A percentile compares a stretch with the other conserved stretches of the same genome.
These are phyloP conservation scores for Chascanopsetta lugubris DNA, from an alignment of 2,113 vertebrate species.

Conservation along the genomic window DNA sequence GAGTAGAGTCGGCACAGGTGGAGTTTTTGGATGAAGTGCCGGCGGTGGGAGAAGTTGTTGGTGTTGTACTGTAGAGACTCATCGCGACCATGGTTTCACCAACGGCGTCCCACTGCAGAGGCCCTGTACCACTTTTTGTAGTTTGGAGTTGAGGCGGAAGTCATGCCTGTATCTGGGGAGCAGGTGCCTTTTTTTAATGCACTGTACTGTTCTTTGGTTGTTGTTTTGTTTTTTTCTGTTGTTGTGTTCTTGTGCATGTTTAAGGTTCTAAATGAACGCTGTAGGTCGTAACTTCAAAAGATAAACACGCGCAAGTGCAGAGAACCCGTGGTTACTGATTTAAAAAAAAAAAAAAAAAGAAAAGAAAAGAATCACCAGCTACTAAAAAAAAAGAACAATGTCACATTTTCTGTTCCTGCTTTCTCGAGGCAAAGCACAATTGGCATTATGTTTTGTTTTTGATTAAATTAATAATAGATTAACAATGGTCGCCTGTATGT, in stretches of 20 bases:
- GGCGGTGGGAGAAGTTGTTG: too few species aligned
- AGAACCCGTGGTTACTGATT: constrained; percentile 48
- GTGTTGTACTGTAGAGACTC: constrained; percentile 41
- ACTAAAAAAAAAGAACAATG: constrained; percentile 43
- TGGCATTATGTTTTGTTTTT: constrained; percentile 74
- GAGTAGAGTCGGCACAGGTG: constrained; percentile 28
- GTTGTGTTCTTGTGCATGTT: constrained; percentile 70
- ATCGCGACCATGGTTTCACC: constrained; percentile 44
- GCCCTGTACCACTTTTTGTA: constrained; percentile 37
- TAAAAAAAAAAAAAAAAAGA: constrained; percentile 1
- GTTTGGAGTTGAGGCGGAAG: constrained; percentile 44
- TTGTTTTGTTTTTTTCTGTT: constrained; percentile 18
- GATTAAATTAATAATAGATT: constrained; percentile 77
- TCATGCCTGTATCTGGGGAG: constrained; percentile 57
- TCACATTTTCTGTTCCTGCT: constrained; percentile 57
- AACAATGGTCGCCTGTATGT: constrained; percentile 33
- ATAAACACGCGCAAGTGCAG: constrained; percentile 16
- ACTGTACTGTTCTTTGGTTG: constrained; percentile 60
- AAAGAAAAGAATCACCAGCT: constrained; percentile 73
- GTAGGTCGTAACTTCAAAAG: constrained; percentile 49
- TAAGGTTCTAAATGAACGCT: constrained; percentile 42
- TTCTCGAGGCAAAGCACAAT: constrained; percentile 68
- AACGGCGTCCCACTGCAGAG: constrained; percentile 45
- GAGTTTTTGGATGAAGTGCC: constrained; percentile 46
- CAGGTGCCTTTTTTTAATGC: constrained; percentile 75